Percentiles rank a stretch among this genome's conserved stretches.
Conservation (phyloP, 1,140 invertebrate species). For the Ceratosolen solmsi region DNA sequence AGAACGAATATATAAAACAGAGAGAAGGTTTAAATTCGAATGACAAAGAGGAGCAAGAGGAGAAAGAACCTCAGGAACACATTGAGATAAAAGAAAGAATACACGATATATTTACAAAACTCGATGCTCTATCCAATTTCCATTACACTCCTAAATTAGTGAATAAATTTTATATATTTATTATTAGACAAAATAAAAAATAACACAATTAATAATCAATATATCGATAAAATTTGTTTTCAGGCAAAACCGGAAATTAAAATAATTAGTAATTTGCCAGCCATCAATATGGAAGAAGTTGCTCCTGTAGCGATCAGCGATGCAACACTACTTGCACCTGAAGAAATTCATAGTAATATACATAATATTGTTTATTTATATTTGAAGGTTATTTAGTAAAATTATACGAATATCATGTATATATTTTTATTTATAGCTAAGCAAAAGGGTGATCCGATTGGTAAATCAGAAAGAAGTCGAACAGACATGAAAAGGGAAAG, state of each 20-base stretch:
- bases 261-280: slow-evolving; percentile 92
- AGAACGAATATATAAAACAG: slow-evolving; percentile 92
- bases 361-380: slow-evolving; percentile 22
- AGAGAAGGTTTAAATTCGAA: slow-evolving; percentile 79
- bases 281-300: slow-evolving; percentile 96
- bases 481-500: slow-evolving; percentile 94
- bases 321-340: slow-evolving; percentile 90
- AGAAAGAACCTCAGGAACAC: slow-evolving; percentile 81
- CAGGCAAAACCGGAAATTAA: slow-evolving; percentile 88
- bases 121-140: slow-evolving; percentile 95
- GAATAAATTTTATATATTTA: slow-evolving; percentile 58
- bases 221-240: slow-evolving; percentile 57
- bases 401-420: not conserved
- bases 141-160: slow-evolving; percentile 93
- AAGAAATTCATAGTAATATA: slow-evolving; percentile 87
- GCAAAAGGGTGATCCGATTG: slow-evolving; percentile 84
- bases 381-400: not conserved
- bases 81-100: slow-evolving; percentile 85
- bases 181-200: not conserved
- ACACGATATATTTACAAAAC: slow-evolving; percentile 86
- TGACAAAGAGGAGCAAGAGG: slow-evolving; percentile 71
- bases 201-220: not conserved
- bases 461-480: slow-evolving; percentile 84
- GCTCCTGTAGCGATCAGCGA: slow-evolving; percentile 90
- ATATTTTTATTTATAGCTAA: slow-evolving; percentile 75